These are phyloP conservation scores for Laterallus jamaicensis DNA, from an alignment of 2,113 vertebrate species.

Conservation along the genomic window DNA sequence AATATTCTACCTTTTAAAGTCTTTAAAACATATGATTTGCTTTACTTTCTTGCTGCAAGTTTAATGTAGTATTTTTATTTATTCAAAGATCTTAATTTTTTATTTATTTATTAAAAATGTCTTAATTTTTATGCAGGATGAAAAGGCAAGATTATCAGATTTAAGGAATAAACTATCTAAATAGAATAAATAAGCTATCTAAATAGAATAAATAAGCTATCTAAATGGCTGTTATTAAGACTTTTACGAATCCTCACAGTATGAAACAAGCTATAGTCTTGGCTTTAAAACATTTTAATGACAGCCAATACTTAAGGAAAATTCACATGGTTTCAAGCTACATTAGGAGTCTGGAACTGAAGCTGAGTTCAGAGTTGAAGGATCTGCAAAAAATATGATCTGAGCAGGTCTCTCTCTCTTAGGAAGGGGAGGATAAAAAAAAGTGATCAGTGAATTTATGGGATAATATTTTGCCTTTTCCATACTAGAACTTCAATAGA, in stretches of 20 bases:
- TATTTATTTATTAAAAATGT: neutral
- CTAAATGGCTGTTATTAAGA: constrained; percentile 16
- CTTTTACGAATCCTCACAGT: neutral
- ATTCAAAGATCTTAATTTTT: neutral
- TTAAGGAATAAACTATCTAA: constrained; percentile 9
- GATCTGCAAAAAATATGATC: neutral
- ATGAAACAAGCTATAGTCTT: neutral
- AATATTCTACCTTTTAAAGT: neutral
- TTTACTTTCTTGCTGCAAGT: neutral
- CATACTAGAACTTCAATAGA: neutral
- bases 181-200: neutral
- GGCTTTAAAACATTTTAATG: neutral
- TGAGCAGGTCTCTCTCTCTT: neutral
- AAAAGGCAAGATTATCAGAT: neutral
- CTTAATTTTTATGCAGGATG: neutral
- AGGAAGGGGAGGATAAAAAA: neutral
- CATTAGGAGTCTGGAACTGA: neutral
- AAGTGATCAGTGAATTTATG: neutral
- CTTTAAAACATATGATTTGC: neutral
- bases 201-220: neutral
- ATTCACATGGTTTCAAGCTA: neutral
- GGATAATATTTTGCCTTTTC: neutral
- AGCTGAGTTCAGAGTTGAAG: neutral
- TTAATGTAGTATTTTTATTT: neutral
- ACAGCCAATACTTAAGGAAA: neutral